Base-by-base conservation (phyloP, 2,113 vertebrate species). In the Xyrauchen texanus region DNA sequence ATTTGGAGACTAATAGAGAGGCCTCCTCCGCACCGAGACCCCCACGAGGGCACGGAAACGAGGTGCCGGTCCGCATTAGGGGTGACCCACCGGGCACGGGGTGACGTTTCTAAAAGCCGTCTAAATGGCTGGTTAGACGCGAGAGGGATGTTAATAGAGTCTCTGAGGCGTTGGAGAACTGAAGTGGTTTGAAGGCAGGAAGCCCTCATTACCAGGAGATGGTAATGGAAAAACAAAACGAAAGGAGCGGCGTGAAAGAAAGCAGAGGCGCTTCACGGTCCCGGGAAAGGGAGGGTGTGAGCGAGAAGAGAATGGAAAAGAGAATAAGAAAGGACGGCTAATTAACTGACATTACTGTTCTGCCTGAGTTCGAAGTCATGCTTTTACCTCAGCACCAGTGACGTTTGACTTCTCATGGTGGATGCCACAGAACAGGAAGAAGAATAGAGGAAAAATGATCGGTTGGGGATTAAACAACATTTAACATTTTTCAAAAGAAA, bases 161-260 rank as follows among this genome's bases (percentile, higher is more conserved):
- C 77, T 81, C 49, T 58, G 13, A 60, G 53, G 76, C 45, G 46
- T 79, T 70, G 8, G 16, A 62, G 69, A 58, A 8, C 34, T 81
- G 58, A 11, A 74, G 76, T 52, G 62, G 75, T 81, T 82, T 55
- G 21, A 7, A 76, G 85, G 84, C 78, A 77, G 65, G 21, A 77
- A 86, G 65, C 21, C 70, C 79, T 88, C 83, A 87, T 88, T 87
- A 87, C 61, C 57, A 21, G 58, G 21, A 10, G 51, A 34, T 7
- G 55, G 75, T 6, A 57, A 81, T n/a, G 65, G 66, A 62, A 53
- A 65, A 66, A 47, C 68, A 61, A 61, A 8, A 8, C 21, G 21
- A 34, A 34, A 34, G 21, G 21, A 34, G 21, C 21, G 21, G 21
- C 1, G 21, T 34, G 21, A 34, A 34, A 1, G 21, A 34, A 34